These are phyloP conservation scores for Miniopterus natalensis DNA, from an alignment of 2,113 vertebrate species.

Conservation along the genomic window DNA sequence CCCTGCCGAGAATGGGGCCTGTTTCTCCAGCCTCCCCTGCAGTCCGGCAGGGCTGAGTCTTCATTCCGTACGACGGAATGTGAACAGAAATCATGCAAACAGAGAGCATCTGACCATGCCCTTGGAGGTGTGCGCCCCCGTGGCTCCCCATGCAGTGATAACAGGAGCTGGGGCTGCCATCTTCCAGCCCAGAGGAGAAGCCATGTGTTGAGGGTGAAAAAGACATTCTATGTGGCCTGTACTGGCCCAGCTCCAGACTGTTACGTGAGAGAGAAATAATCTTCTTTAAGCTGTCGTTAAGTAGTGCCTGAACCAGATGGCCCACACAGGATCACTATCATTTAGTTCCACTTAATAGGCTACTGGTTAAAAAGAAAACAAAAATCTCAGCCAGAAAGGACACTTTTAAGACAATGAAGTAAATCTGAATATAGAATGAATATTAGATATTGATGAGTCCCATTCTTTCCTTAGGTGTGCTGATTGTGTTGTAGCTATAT, in stretches of 20 bases:
- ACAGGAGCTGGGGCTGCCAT: neutral
- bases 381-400: neutral
- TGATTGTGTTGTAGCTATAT: neutral
- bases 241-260: neutral
- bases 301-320: neutral
- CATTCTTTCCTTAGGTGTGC: neutral
- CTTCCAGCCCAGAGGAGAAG: neutral
- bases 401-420: neutral
- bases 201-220: neutral
- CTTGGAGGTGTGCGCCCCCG: neutral
- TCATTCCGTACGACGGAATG: neutral
- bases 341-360: neutral
- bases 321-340: neutral
- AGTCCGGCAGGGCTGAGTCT: neutral
- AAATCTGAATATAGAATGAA: neutral
- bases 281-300: neutral
- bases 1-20: neutral
- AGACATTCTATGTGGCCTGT: neutral
- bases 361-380: conserved; percentile 16
- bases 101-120: neutral
- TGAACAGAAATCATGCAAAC: neutral
- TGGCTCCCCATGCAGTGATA: neutral
- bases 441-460: neutral
- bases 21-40: neutral
- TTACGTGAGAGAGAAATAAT: neutral